phyloP scores from a whole-genome alignment of 2,797 vertebrate genomes.

The Myotis findleyi region DNA sequence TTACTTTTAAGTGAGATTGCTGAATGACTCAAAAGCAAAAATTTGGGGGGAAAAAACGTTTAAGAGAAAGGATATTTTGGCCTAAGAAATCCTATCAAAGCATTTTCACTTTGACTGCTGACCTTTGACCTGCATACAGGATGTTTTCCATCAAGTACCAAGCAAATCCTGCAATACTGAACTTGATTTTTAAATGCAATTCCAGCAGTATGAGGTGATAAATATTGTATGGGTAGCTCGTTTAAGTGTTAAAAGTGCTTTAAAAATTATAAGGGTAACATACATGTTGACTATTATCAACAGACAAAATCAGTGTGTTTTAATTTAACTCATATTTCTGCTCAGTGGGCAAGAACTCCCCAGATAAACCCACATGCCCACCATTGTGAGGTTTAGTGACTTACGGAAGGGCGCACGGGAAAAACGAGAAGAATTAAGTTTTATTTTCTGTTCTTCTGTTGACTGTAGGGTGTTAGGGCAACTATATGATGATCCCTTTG shows the following conservation, averaged over 20 bases:
- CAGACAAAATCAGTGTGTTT: background rate
- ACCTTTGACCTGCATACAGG: background rate
- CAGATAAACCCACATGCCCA: background rate
- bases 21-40: conserved; percentile 21
- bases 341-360: background rate
- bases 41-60: background rate
- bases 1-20: conserved; percentile 42
- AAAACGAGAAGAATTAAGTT: background rate
- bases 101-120: background rate
- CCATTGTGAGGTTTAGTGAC: background rate
- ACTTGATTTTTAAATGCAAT: background rate
- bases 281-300: background rate
- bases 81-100: conserved; percentile 21
- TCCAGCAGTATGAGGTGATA: background rate
- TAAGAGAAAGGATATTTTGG: background rate
- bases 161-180: conserved; percentile 29
- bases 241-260: conserved; percentile 41
- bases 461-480: background rate
- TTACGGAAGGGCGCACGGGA: background rate
- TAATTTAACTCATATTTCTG: background rate
- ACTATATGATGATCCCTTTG: background rate
- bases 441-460: background rate
- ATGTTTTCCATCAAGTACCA: conserved; percentile 35
- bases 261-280: background rate
- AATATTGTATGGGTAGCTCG: background rate